Conservation (phyloP, 2,797 vertebrate genomes). For the Chrosomus eos region DNA sequence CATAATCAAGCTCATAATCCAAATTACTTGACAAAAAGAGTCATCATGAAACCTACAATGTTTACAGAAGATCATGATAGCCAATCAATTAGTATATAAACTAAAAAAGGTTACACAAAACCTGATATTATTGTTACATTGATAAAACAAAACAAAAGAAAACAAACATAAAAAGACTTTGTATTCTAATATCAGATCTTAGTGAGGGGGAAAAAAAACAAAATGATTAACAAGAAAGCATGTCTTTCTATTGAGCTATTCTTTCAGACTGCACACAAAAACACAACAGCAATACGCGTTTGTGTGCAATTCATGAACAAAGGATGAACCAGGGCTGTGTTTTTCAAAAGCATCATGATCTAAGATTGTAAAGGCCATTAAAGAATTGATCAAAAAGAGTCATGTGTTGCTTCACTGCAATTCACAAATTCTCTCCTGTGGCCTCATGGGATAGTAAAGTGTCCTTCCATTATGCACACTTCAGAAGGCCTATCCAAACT, state of each 20-base stretch:
- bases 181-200: neutral
- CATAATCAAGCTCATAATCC: neutral
- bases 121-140: neutral
- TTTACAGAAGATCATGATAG: neutral
- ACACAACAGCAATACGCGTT: neutral
- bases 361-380: neutral
- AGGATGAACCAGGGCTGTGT: neutral
- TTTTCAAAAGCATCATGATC: neutral
- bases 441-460: too few relatives aligned
- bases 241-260: neutral
- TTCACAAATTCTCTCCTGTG: too few relatives aligned
- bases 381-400: neutral
- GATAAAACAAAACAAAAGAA: too few relatives aligned
- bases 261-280: neutral
- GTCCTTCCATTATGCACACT: too few relatives aligned
- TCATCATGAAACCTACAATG: neutral
- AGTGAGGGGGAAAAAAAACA: rapidly evolving
- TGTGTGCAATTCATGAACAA: neutral
- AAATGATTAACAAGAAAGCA: neutral
- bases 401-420: too few relatives aligned
- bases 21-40: neutral
- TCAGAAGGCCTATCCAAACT: too few relatives aligned
- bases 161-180: too few relatives aligned
- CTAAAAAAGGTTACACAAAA: neutral
- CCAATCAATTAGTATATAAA: neutral